phyloP scores from a whole-genome alignment of 2,113 vertebrate genomes.

The Ptilonorhynchus violaceus region DNA sequence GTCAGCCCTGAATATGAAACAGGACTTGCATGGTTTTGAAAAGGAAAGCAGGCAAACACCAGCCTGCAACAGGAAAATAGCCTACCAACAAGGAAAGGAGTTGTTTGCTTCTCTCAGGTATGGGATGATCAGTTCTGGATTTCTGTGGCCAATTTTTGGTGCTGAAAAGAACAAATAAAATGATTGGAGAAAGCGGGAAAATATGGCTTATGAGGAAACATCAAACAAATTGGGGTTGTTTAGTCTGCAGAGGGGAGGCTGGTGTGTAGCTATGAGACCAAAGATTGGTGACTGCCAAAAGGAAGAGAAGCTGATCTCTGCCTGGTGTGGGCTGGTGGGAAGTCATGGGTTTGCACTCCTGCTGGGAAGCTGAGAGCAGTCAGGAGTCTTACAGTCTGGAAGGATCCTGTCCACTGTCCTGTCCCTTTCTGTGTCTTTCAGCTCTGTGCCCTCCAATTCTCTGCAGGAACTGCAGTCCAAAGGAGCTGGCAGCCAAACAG shows the following conservation, averaged over 20 bases:
- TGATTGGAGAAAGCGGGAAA: background rate
- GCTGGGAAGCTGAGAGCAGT: background rate
- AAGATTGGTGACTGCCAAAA: background rate
- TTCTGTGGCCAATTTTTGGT: background rate
- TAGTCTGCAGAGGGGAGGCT: background rate
- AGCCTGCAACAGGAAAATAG: background rate
- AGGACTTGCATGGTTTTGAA: background rate
- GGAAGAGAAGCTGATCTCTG: background rate
- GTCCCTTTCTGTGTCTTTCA: background rate
- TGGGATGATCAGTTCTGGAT: background rate
- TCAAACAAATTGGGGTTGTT: background rate
- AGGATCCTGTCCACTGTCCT: background rate
- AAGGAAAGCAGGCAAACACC: background rate
- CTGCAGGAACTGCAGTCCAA: background rate
- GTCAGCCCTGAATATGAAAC: background rate
- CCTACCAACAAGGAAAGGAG: background rate
- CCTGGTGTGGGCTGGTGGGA: background rate
- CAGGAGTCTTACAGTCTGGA: background rate
- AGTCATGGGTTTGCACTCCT: background rate
- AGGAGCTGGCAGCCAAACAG: background rate
- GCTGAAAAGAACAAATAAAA: background rate
- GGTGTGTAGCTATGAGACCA: accelerated
- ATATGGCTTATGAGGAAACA: background rate
- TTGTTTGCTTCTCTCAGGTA: background rate
- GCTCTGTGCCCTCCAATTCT: background rate